Base-by-base conservation (phyloP, 2,888 invertebrate genomes). In the Caenorhabditis sp. region DNA sequence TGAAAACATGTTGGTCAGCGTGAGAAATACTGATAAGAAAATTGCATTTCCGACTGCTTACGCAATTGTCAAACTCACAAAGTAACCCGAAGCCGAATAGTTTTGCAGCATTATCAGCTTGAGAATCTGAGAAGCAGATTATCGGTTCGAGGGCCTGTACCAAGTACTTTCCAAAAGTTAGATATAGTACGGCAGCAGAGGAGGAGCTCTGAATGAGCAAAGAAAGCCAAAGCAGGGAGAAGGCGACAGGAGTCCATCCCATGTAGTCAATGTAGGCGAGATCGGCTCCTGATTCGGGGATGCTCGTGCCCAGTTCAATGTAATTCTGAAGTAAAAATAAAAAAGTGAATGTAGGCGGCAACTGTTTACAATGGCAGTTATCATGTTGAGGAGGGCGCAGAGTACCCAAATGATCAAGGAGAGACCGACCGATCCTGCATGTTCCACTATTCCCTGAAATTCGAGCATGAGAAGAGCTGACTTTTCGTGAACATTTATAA, bases 221-320 rank as follows among this genome's bases (percentile, higher is more conserved):
- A 7, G 77, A 74, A 1, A 81, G 58, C 81, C 81, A 83, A 2
- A 83, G 59, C 15, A 83, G 78, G 1, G 83, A 78, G 41, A 83
- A 83, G 2, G 83, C 81, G 6, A 81, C 48, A 0, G 83, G 81
- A 0, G 73, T 76, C 83, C 83, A 83, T 2, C 80, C 80, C 43
- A 81, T 78, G 32, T 77, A 81, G n/a, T 56, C 56, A 9, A 81
- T 77, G 55, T 83, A 83, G 6, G 83, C 79, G 5, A 83, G 70
- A 35, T 83, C 83, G 0, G 78, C 63, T 26, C 83, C 83, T 8
- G 78, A 78, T 45, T 81, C 80, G 1, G 79, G 83, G 17, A 83
- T 83, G 37, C 74, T 74, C 5, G 83, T 83, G 9, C 80, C 83
- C 6, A 83, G 66, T 65, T 83, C 83, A 22, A 83, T 80, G 65